phyloP scores from a whole-genome alignment of 2,888 invertebrate species.

The Epistrophe grossulariae region DNA sequence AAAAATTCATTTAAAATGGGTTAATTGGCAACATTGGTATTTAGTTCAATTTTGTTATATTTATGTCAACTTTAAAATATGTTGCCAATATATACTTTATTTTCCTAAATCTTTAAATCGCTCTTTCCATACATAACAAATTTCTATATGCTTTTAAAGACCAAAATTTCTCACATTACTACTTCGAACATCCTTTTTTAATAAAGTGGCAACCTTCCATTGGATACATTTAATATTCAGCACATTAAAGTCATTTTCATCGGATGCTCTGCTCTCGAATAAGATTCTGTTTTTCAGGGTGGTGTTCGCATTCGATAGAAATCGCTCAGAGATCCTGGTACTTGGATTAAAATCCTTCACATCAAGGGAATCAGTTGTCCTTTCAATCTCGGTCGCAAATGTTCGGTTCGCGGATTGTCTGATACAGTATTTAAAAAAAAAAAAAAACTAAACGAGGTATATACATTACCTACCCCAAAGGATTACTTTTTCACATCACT shows the following conservation, averaged over 20 bases:
- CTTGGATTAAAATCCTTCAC: conserved; percentile 39
- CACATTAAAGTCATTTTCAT: conserved; percentile 37
- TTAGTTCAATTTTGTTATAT: too few species aligned
- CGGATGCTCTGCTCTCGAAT: conserved; percentile 32
- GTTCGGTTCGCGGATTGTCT: conserved; percentile 70
- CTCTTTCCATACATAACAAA: too few species aligned
- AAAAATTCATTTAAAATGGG: too few species aligned
- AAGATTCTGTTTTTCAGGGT: conserved; percentile 50
- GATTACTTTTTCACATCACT: conserved; percentile 29
- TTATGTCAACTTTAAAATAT: too few species aligned
- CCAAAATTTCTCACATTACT: too few species aligned
- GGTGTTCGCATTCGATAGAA: conserved; percentile 55
- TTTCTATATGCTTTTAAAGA: too few species aligned
- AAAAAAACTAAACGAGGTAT: conserved; percentile 53
- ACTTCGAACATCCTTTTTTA: not conserved
- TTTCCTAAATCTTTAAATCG: too few species aligned
- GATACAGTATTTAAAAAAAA: not conserved
- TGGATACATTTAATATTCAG: conserved; percentile 70
- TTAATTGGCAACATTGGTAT: too few species aligned
- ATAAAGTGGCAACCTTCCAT: conserved; percentile 32
- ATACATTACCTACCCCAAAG: conserved; percentile 74
- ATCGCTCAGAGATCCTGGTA: conserved; percentile 55
- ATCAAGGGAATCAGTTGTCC: conserved; percentile 54
- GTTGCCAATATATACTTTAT: too few species aligned
- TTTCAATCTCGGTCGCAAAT: conserved; percentile 52